Conservation (phyloP, 2,888 invertebrate species). For the Rhabditoides inermis region DNA sequence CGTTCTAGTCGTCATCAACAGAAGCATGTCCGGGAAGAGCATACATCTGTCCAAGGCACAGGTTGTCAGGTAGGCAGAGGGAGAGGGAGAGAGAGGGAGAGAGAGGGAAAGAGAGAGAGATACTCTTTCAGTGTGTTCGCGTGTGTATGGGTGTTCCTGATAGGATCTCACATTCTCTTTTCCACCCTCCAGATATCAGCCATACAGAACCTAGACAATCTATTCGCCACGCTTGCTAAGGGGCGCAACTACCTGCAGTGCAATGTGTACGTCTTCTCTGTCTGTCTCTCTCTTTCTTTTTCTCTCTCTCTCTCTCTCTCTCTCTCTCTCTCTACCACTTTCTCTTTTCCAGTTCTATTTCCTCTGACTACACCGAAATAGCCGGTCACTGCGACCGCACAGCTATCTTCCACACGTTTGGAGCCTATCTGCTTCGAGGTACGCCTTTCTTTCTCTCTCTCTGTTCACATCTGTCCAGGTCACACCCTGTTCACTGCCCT, state of each 20-base stretch:
- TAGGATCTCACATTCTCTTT: conserved; percentile 44
- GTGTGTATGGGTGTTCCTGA: conserved; percentile 45
- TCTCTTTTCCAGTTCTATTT: conserved; percentile 1
- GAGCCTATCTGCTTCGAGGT: conserved; percentile 27
- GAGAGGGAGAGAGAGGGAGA: too few relatives aligned
- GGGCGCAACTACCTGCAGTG: conserved; percentile 17
- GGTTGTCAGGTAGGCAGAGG: too few relatives aligned
- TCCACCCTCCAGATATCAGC: conserved; percentile 45
- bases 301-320: too few relatives aligned
- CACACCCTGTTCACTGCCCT: conserved; percentile 48
- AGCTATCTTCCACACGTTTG: conserved; percentile 44
- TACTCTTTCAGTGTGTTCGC: conserved; percentile 42
- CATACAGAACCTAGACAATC: conserved; percentile 25
- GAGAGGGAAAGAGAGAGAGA: too few relatives aligned
- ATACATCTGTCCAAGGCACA: conserved; percentile 40
- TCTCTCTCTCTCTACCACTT: too few relatives aligned
- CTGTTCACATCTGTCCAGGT: conserved; percentile 5
- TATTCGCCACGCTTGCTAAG: conserved; percentile 22
- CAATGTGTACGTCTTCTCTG: conserved; percentile 12
- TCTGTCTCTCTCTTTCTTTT: too few relatives aligned
- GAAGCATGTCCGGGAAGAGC: conserved; percentile 48
- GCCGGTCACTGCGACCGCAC: conserved; percentile 42
- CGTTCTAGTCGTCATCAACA: conserved; percentile 45
- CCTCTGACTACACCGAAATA: conserved; percentile 42
- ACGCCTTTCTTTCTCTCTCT: not conserved